Base-by-base conservation (phyloP, 2,797 vertebrate species). In the Sylvilagus floridanus region DNA sequence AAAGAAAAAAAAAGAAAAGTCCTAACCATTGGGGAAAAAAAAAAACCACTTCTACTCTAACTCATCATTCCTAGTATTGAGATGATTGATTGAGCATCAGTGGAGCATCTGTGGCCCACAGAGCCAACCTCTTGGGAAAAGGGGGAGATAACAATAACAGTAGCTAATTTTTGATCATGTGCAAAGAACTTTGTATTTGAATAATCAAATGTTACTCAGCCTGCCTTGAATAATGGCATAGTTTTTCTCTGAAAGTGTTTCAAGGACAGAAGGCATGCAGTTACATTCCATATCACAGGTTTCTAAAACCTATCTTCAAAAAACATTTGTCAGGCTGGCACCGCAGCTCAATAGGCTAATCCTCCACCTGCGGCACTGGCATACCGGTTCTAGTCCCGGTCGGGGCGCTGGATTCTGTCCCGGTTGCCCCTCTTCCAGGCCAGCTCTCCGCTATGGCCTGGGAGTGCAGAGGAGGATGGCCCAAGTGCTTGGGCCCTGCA, bases 111-210 rank as follows among this genome's bases (percentile, higher is more conserved):
- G 28, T 47, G 54, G 35, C 26, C 62, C 63, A 73, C 32, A 92
- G 26, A n/a, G 57, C 57, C 30, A 73, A 42, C 42, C 52, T 35
- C 95, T 93, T 32, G 10, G 75, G 66, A 86, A 94, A 95, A 82
- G 50, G 32, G 91, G 86, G 1, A 84, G 65, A 75, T 11, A 69
- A 68, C 4, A 72, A 8, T 47, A 84, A 73, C 4, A 62, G 52
- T 30, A 86, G 63, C 77, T 73, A 68, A 72, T 21, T 54, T 94
- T 68, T 69, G 10, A 88, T 76, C 63, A 94, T 28, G 9, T 57
- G 28, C 60, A 90, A 93, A 91, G 60, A 52, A 68, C n/a, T 96
- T 83, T 66, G 81, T 19, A 47, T 50, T 68, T 87, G 14, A 35
- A n/a, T 26, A 83, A 90, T 28, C 65, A 90, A 94, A 94, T 63